Evolutionary conservation across 1,140 invertebrate species (phyloP).

Genomic region (Bombus vancouverensis): DNA sequence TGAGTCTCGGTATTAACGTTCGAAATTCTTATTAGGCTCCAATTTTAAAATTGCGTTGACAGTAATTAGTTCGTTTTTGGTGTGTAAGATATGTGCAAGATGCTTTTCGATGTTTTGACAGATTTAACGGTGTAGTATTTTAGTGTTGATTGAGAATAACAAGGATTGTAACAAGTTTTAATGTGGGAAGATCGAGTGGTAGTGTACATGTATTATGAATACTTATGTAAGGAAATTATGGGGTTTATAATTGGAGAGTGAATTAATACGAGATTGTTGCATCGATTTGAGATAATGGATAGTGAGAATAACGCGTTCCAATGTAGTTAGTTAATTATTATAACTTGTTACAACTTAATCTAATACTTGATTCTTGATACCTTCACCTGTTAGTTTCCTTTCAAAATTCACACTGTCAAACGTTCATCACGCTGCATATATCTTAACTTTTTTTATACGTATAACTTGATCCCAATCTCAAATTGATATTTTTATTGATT

Average conservation of each 20-base stretch:
- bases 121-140: neutral
- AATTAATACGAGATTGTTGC: neutral
- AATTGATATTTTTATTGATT: too few relatives aligned
- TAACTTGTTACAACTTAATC: too few relatives aligned
- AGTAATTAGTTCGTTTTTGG: too few relatives aligned
- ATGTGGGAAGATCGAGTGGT: neutral
- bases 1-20: neutral
- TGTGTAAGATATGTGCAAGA: too few relatives aligned
- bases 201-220: neutral
- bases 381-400: neutral
- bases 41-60: neutral
- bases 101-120: neutral
- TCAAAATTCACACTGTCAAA: neutral
- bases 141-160: neutral
- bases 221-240: neutral
- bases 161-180: neutral
- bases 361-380: too few relatives aligned
- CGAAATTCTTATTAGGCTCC: neutral
- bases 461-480: too few relatives aligned
- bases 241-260: neutral
- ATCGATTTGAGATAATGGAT: neutral
- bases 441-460: neutral
- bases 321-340: too few relatives aligned
- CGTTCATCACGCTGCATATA: neutral
- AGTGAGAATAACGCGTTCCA: too few relatives aligned